These are phyloP conservation scores for Ennomos erosarius DNA, from an alignment of 2,888 invertebrate species.

Conservation along the genomic window DNA sequence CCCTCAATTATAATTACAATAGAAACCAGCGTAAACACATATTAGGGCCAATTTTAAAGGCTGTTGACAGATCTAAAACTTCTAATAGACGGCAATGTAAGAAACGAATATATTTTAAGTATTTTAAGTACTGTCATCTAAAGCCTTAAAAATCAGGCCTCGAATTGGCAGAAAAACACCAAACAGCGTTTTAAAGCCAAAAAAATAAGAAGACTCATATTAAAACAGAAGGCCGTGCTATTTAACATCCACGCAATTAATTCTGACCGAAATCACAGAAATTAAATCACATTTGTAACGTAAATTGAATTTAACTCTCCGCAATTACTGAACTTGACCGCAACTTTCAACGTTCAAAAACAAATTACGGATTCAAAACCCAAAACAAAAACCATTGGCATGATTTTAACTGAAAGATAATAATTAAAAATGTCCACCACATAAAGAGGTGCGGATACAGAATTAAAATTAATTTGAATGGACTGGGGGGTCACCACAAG, in stretches of 20 bases:
- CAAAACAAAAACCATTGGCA: conserved; percentile 28
- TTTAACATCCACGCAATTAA: conserved; percentile 8
- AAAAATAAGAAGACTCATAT: no score
- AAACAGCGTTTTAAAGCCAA: no score
- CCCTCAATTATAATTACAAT: no score
- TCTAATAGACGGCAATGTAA: no score
- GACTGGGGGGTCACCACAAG: conserved; percentile 22
- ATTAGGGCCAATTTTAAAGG: no score
- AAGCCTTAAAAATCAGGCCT: no score
- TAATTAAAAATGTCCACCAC: conserved; percentile 50
- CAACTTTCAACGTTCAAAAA: conserved; percentile 16
- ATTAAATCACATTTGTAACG: conserved; percentile 9
- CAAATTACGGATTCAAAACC: conserved; percentile 23
- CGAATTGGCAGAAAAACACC: no score
- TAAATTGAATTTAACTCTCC: conserved; percentile 13
- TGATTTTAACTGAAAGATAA: conserved; percentile 43
- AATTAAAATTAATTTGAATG: conserved; percentile 54
- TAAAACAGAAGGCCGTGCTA: no score
- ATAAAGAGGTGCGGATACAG: conserved; percentile 37
- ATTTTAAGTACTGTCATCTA: no score
- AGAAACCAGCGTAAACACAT: no score
- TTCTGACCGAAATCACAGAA: conserved; percentile 10
- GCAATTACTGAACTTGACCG: conserved; percentile 10
- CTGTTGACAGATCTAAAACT: no score
- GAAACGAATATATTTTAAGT: no score